Evolutionary conservation across 2,888 invertebrate genomes (phyloP), one percentile per base, ranked within the genome.

Genomic region (Lochmaea capreae): DNA sequence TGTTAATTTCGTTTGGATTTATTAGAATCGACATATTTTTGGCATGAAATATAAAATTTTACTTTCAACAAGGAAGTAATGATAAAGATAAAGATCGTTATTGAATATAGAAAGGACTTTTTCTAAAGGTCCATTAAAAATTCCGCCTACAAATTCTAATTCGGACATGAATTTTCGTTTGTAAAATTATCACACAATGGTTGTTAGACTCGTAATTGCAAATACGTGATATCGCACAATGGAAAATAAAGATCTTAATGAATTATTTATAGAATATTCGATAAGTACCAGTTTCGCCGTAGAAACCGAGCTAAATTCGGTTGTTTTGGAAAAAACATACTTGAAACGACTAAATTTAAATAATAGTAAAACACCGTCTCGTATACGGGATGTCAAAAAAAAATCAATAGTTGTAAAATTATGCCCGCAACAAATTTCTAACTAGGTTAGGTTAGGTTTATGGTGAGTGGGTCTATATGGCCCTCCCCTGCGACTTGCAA

Each of bases 171-270:
- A 49, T 65, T 43, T 67, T 26, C 18, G 62, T 49, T 69, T 46
- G 49, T 49, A 54, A 52, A 54, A 75, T 75, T 75, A 75, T 73
- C 75, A 75, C 73, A 75, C 75, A 75, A 75, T 75, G 69, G 65
- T 26, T 42, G 58, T 61, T 63, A 75, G 61, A 73, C 59, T 71
- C 42, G 75, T 71, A 72, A 72, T 75, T 73, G 61, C 67, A 39
- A 67, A 75, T 71, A 67, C 70, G 59, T 69, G 72, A 62, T 65
- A 59, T 57, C 61, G 70, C 54, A 75, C 75, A 75, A 75, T 75
- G 42, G 68, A 52, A 42, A 63, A 72, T 75, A 67, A 75, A 75
- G 59, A 71, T 76, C 58, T 63, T 67, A 54, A 75, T 77, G 73
- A 75, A 77, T 77, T 71, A 77, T 74, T 69, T 73, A 77, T 77